These are phyloP conservation scores for Drosophila pectinifera DNA, from an alignment of 1,140 invertebrate species.

Conservation along the genomic window DNA sequence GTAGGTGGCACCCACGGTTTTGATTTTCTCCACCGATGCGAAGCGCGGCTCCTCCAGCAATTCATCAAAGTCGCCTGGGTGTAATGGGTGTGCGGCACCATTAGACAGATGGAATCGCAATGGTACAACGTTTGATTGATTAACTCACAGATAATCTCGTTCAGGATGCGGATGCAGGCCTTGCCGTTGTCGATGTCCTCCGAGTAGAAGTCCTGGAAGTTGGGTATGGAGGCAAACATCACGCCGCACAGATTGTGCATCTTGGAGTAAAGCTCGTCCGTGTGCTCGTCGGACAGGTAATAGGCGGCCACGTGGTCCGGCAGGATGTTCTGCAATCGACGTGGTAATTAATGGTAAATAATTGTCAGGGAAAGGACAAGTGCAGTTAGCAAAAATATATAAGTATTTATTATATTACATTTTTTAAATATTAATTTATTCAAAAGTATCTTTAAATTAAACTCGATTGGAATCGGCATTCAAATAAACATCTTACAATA, in stretches of 20 bases:
- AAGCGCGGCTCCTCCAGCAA: slow-evolving; percentile 95
- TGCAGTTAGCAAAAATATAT: neutral
- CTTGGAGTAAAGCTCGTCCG: slow-evolving; percentile 96
- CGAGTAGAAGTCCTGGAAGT: slow-evolving; percentile 99
- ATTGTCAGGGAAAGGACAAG: neutral
- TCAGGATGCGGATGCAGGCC: slow-evolving; percentile 98
- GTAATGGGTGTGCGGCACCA: slow-evolving; percentile 17
- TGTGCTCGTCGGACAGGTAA: slow-evolving; percentile 92
- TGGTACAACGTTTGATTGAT: slow-evolving; percentile 58
- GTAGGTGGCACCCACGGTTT: slow-evolving; percentile 98
- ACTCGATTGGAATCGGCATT: no score
- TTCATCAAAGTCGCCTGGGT: slow-evolving; percentile 93
- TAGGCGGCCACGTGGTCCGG: slow-evolving; percentile 98
- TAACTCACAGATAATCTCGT: slow-evolving; percentile 94
- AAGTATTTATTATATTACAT: no score
- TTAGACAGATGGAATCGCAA: slow-evolving; percentile 36
- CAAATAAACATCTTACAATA: neutral
- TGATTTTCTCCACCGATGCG: slow-evolving; percentile 98
- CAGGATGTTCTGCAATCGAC: slow-evolving; percentile 91
- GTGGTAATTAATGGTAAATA: slow-evolving; percentile 62
- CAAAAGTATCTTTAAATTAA: no score
- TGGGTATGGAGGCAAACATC: slow-evolving; percentile 99
- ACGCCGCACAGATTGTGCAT: slow-evolving; percentile 97
- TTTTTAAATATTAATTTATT: no score
- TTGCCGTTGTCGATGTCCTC: slow-evolving; percentile 98